phyloP scores from a whole-genome alignment of 2,797 vertebrate genomes.

The Karalla daura region DNA sequence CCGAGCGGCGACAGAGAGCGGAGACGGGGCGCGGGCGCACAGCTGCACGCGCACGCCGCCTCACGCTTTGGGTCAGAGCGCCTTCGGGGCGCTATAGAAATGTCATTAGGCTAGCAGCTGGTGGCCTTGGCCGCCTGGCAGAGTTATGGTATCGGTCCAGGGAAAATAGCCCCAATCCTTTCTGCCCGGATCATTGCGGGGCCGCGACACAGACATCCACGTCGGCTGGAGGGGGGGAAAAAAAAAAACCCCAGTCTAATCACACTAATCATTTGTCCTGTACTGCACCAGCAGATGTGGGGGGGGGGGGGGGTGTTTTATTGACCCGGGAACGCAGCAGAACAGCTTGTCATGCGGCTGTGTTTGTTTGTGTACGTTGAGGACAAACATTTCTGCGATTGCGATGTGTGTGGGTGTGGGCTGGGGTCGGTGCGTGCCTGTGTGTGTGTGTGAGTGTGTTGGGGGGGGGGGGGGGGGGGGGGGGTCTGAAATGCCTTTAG shows the following conservation, averaged over 20 bases:
- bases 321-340: not conserved
- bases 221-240: constrained; percentile 8
- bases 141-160: constrained; percentile 46
- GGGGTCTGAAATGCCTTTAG: constrained; percentile 52
- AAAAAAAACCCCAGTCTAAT: too few species aligned
- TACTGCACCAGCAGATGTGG: not conserved
- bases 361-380: not conserved
- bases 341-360: not conserved
- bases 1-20: constrained; percentile 31
- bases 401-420: not conserved
- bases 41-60: constrained; percentile 51
- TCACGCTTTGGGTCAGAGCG: constrained; percentile 44
- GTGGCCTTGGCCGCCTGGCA: constrained; percentile 64
- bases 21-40: constrained; percentile 9
- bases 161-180: constrained; percentile 11
- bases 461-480: not conserved
- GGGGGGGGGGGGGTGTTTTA: constrained; percentile 9
- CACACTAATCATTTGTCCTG: constrained; percentile 3
- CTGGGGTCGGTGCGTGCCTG: not conserved
- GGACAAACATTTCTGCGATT: constrained; percentile 19
- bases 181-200: constrained; percentile 6
- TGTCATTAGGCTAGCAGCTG: constrained; percentile 56
- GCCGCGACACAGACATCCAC: constrained; percentile 24
- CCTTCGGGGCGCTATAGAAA: constrained; percentile 34
- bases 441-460: not conserved